Percentiles rank a stretch among this genome's conserved stretches.
Evolutionary conservation across 1,140 invertebrate genomes (phyloP).

Genomic region (Listronotus oregonensis): DNA sequence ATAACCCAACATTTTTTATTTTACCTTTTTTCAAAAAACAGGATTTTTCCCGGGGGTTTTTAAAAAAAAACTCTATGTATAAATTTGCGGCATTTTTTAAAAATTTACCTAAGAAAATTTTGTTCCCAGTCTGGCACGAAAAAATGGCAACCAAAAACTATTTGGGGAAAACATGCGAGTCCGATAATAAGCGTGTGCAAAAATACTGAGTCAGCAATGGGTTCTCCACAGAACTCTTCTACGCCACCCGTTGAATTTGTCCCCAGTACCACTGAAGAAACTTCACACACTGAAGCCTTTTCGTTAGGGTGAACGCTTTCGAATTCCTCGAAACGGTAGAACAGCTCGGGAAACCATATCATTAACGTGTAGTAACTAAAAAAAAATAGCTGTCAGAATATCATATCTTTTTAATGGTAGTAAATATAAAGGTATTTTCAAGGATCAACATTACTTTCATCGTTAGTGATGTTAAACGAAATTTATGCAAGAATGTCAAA

Average conservation of each 20-base stretch:
- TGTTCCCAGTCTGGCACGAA: constrained; percentile 71
- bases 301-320: constrained; percentile 66
- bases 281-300: constrained; percentile 72
- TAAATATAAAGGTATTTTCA: no score
- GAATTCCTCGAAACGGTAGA: constrained; percentile 75
- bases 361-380: constrained; percentile 79
- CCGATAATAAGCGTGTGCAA: constrained; percentile 74
- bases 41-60: no score
- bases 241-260: constrained; percentile 35
- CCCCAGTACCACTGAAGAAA: constrained; percentile 62
- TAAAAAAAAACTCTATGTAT: no score
- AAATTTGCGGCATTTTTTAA: no score
- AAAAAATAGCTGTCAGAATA: no score
- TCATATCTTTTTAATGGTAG: no score
- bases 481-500: no score
- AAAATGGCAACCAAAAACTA: constrained; percentile 71
- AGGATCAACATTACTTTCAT: no score
- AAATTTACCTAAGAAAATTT: constrained; percentile 72
- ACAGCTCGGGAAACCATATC: constrained; percentile 84
- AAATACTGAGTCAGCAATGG: constrained; percentile 69
- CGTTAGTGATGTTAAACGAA: no score
- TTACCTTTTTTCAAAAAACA: no score
- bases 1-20: no score
- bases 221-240: constrained; percentile 62
- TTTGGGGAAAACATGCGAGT: constrained; percentile 74